Evolutionary conservation across 2,888 invertebrate genomes (phyloP), one percentile per base, ranked within the genome.

Genomic region (Apodemia mormo): DNA sequence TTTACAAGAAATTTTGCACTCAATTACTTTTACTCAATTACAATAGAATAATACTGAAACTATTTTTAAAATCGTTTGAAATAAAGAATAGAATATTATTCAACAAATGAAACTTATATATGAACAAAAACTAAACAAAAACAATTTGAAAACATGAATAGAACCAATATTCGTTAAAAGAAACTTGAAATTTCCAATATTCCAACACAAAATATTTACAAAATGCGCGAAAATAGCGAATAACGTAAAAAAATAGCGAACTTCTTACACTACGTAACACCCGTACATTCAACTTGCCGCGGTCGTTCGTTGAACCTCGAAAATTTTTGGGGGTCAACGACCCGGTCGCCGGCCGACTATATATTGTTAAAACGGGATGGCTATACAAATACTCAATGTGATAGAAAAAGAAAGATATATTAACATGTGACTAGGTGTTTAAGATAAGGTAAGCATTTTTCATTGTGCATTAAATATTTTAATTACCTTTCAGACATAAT

Each of bases 231-330:
- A 65, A 43, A 65, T 22, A 40, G 43, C 40, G 43, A 22, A 65
- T 22, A 65, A 65, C 64, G 68, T 64, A 37, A 64, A 68, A 68
- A 71, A 71, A 70, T 76, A 74, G 74, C 76, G 74, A 75, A 75
- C 76, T 74, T 73, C 68, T 72, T 73, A 73, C 71, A 54, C 52
- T 68, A 71, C 68, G 69, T 68, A 71, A 70, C 67, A 14, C 70
- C 40, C 70, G 70, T 76, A 74, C 86, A 73, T 82, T 86, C 81
- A 85, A 82, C 86, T 79, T 72, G 65, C 72, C 79, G 73, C 85
- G 90, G 87, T 83, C 89, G 90, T 86, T 84, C 90, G 79, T 81
- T 85, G 86, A 87, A 83, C 89, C 79, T 77, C 68, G 72, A 76
- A 73, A 86, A 85, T 82, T 90, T 89, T 85, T 86, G 88, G 85